Conservation (phyloP, 2,113 vertebrate species). For the Procavia capensis region DNA sequence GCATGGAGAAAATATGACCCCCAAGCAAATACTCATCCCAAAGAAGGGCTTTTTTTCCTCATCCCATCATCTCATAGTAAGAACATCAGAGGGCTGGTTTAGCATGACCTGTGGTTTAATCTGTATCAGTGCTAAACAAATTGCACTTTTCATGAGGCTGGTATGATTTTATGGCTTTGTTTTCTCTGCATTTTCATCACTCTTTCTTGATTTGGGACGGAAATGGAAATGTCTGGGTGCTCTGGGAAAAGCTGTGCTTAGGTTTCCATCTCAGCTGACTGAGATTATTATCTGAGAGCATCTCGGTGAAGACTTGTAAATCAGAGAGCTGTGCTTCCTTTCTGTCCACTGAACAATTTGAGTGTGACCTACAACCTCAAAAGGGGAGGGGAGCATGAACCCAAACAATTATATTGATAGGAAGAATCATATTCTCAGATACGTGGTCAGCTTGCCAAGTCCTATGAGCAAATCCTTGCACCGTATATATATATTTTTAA, state of each 20-base stretch:
- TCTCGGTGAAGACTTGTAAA: slow-evolving; percentile 51
- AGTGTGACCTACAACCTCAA: not conserved
- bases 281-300: slow-evolving; percentile 11
- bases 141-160: not conserved
- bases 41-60: not conserved
- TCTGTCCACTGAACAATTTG: not conserved
- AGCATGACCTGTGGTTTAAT: not conserved
- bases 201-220: slow-evolving; percentile 39
- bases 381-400: not conserved
- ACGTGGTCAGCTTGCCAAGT: not conserved
- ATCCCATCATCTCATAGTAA: not conserved
- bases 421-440: not conserved
- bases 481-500: not conserved
- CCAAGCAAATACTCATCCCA: not conserved
- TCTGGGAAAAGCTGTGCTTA: not conserved
- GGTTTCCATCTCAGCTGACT: not conserved
- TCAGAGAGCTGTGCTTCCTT: not conserved
- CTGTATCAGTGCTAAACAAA: not conserved
- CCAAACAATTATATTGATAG: not conserved
- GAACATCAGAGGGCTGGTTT: not conserved
- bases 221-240: not conserved
- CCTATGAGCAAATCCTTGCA: not conserved
- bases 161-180: not conserved
- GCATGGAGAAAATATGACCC: not conserved
- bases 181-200: slow-evolving; percentile 22